Conservation (phyloP, 2,797 vertebrate species). For the Trachops cirrhosus region DNA sequence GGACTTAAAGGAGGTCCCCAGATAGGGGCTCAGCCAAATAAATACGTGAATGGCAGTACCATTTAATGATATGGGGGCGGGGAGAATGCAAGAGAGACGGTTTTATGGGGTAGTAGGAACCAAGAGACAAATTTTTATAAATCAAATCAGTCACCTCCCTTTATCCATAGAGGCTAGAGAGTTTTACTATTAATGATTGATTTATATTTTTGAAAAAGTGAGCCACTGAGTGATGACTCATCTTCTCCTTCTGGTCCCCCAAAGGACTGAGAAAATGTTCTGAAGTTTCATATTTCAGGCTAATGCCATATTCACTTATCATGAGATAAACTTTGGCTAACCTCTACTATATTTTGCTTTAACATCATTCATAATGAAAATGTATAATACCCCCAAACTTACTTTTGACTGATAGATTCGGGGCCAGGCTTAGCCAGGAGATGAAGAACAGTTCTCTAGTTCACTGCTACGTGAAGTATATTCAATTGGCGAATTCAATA, state of each 20-base stretch:
- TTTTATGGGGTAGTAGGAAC: not conserved
- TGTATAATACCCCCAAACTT: not conserved
- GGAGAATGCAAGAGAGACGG: not conserved
- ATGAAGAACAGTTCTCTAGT: not conserved
- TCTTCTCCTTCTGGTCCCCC: not conserved
- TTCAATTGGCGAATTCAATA: not conserved
- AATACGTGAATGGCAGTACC: not conserved
- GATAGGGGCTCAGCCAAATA: not conserved
- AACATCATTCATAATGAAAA: not conserved
- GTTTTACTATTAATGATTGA: not conserved
- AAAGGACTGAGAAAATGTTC: not conserved
- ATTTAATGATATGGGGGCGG: not conserved
- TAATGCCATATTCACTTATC: not conserved
- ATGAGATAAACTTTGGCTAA: not conserved
- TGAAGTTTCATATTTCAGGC: not conserved
- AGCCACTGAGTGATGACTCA: not conserved
- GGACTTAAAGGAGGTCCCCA: not conserved
- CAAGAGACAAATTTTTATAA: not conserved
- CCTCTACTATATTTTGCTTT: not conserved
- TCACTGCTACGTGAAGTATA: not conserved
- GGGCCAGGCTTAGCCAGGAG: not conserved
- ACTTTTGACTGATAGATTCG: not conserved
- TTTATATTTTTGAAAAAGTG: slow-evolving; percentile 15
- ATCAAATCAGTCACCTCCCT: not conserved
- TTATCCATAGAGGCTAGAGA: not conserved